phyloP scores from a whole-genome alignment of 2,113 vertebrate genomes.

The Sus scrofa region T2T-Sscrofa CM000812.6:62798001-62798500 shows the following conservation, averaged over 20 bases:
- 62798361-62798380: background rate
- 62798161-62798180: background rate
- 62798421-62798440: background rate
- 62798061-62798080: background rate
- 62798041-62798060: constrained; percentile 15
- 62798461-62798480: background rate
- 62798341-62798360: background rate
- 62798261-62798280: background rate
- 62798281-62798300: background rate
- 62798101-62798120: background rate
- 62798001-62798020: background rate
- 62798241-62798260: background rate
- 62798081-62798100: constrained; percentile 25
- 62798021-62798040: background rate
- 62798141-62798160: constrained; percentile 3
- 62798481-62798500: background rate
- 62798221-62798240: background rate
- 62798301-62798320: background rate
- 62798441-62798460: background rate
- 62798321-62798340: background rate
- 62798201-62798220: background rate
- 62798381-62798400: background rate
- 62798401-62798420: background rate
- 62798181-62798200: background rate
- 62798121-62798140: constrained; percentile 13